Evolutionary conservation across 2,797 vertebrate species (phyloP).

Genomic region (Intellagama lesueurii): DNA sequence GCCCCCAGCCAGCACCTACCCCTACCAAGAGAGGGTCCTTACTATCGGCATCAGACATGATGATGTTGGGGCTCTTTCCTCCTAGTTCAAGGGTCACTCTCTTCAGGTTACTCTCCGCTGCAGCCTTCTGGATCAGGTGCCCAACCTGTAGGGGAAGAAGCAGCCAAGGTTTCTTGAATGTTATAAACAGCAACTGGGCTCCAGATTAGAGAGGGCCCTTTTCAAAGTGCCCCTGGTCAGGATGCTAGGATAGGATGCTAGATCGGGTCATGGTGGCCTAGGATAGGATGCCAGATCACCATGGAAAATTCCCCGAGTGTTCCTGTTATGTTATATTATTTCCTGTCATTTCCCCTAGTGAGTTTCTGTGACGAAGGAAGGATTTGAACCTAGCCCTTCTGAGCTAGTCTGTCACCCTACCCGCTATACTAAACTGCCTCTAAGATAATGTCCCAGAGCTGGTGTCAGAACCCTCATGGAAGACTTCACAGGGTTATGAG

Average conservation of each 20-base stretch:
- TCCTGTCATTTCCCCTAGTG: too few species aligned
- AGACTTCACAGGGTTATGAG: too few species aligned
- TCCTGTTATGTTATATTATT: too few species aligned
- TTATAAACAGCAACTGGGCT: not conserved
- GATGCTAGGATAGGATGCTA: too few species aligned
- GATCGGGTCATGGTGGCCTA: not conserved
- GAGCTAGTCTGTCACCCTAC: too few species aligned
- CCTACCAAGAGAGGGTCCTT: constrained; percentile 60
- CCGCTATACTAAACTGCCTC: too few species aligned
- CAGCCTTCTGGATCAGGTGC: constrained; percentile 90
- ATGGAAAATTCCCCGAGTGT: not conserved
- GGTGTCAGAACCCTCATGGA: not conserved
- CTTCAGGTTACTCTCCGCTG: constrained; percentile 93
- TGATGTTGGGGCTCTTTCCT: constrained; percentile 96
- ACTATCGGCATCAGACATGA: constrained; percentile 94
- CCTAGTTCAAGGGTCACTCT: constrained; percentile 95
- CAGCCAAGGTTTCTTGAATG: not conserved
- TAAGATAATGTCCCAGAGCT: not conserved
- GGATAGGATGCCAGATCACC: too few species aligned
- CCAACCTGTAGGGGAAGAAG: constrained; percentile 82
- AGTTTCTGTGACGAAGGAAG: too few species aligned
- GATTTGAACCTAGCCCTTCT: too few species aligned
- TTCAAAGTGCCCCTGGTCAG: too few species aligned
- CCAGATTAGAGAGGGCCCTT: not conserved
- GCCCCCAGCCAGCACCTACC: not conserved